Evolutionary conservation across 2,888 invertebrate genomes (phyloP).

Genomic region (Bombylius major): DNA sequence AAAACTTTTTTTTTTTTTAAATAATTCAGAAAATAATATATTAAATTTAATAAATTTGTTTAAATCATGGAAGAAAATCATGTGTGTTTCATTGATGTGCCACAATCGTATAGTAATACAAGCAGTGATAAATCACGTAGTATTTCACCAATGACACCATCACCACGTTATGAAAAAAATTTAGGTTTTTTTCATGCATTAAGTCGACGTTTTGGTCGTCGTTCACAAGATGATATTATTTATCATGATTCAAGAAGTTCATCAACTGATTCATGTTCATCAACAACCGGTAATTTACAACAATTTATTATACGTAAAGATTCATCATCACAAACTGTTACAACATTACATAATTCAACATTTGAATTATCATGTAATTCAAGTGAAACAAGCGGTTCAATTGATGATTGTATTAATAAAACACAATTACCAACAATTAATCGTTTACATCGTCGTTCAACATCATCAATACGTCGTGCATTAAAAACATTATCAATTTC

Average conservation of each 20-base stretch:
- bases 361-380: constrained; percentile 27
- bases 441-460: constrained; percentile 42
- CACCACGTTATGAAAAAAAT: constrained; percentile 46
- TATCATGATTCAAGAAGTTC: constrained; percentile 39
- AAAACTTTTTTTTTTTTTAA: no score
- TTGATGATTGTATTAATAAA: constrained; percentile 38
- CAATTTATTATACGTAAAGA: constrained; percentile 8
- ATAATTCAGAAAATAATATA: no score
- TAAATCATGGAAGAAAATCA: constrained; percentile 25
- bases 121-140: constrained; percentile 21
- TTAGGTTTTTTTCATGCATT: constrained; percentile 53
- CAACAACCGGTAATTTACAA: constrained; percentile 6
- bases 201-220: constrained; percentile 47
- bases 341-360: constrained; percentile 14
- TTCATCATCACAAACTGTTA: background rate
- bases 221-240: constrained; percentile 40
- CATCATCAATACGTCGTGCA: constrained; percentile 56
- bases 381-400: constrained; percentile 49
- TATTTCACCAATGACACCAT: constrained; percentile 39
- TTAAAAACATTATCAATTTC: constrained; percentile 56
- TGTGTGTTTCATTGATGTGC: constrained; percentile 22
- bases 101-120: constrained; percentile 6
- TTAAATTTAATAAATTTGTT: no score
- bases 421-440: constrained; percentile 31
- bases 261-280: constrained; percentile 35